Evolutionary conservation across 2,888 invertebrate genomes (phyloP).

Genomic region (Caradrina kadenii): DNA sequence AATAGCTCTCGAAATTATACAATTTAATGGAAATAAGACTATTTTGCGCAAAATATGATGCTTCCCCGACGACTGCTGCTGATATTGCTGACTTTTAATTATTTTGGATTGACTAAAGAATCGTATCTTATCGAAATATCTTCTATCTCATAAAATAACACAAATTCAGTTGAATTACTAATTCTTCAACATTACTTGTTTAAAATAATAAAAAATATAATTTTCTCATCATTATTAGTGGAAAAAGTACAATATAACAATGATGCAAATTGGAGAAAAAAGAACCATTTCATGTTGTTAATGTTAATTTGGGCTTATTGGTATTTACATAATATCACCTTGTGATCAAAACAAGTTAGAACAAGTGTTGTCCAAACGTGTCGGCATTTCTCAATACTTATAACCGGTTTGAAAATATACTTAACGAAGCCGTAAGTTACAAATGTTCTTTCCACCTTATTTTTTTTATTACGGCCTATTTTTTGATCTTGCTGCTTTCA

Average conservation of each 20-base stretch:
- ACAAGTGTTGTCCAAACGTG: background rate
- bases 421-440: background rate
- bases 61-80: no score
- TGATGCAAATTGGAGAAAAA: slow-evolving; percentile 7
- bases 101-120: no score
- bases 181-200: background rate
- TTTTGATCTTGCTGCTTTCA: no score
- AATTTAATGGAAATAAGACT: no score
- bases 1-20: no score
- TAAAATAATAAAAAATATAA: background rate
- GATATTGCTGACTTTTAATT: no score
- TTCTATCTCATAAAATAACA: background rate
- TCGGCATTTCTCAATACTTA: background rate
- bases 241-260: background rate
- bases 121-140: background rate
- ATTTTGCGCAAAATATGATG: no score
- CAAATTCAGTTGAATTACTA: background rate
- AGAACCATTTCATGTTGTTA: background rate
- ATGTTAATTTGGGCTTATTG: slow-evolving; percentile 1
- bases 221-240: background rate
- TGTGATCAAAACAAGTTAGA: background rate
- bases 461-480: no score
- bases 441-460: background rate
- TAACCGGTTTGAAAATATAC: background rate
- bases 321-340: background rate